These are phyloP conservation scores for Accipiter superciliosus DNA, from an alignment of 2,797 vertebrate species.

Conservation along the genomic window DNA sequence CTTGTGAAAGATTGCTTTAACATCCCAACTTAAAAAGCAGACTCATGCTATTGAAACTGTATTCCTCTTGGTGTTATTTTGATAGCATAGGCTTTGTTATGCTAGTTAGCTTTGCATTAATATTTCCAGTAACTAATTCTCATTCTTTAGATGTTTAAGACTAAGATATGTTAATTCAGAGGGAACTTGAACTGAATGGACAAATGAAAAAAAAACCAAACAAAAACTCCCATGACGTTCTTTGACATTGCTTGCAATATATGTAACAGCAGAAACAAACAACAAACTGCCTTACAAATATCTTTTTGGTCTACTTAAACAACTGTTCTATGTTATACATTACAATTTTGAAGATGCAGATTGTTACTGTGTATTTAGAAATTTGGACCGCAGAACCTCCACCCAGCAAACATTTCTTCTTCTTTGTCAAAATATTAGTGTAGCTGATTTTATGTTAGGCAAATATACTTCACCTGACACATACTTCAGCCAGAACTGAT, in stretches of 20 bases:
- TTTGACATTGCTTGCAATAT: background rate
- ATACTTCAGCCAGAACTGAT: background rate
- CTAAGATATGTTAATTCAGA: background rate
- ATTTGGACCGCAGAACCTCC: background rate
- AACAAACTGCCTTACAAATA: background rate
- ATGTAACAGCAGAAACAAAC: background rate
- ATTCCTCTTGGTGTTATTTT: background rate
- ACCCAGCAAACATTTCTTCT: background rate
- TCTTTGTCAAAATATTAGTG: background rate
- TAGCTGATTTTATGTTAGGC: background rate
- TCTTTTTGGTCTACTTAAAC: background rate
- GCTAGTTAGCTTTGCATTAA: background rate
- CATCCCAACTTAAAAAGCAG: background rate
- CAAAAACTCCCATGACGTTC: fast-evolving
- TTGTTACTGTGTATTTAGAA: background rate
- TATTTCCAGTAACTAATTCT: background rate
- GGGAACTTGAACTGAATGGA: background rate
- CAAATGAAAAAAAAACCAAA: background rate
- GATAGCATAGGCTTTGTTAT: background rate
- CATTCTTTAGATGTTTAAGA: background rate
- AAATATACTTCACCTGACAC: background rate
- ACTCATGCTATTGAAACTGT: background rate
- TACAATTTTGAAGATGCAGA: background rate
- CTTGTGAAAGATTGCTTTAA: constrained; percentile 33
- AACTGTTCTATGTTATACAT: background rate